phyloP scores from a whole-genome alignment of 1,140 invertebrate species.

The Saxidomus purpurata region DNA sequence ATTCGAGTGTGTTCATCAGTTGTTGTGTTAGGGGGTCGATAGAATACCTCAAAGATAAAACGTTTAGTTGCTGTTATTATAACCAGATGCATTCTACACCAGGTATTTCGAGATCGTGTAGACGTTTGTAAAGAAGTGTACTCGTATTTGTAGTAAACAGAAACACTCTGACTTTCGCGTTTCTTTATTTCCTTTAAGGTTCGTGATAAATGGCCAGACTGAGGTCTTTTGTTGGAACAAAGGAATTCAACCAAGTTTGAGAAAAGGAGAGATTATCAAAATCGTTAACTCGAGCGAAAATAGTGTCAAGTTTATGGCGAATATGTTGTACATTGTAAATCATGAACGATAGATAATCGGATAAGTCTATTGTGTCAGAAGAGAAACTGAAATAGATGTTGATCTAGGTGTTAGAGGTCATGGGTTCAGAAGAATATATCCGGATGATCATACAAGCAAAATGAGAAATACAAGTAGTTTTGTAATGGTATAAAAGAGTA shows the following conservation, averaged over 20 bases:
- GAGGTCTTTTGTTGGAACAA: not conserved
- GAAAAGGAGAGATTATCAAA: conserved; percentile 14
- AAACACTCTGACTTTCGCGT: not conserved
- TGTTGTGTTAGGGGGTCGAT: conserved; percentile 2
- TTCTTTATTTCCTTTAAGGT: not conserved
- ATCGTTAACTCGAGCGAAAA: no score
- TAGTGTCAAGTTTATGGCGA: no score
- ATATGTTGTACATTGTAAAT: no score
- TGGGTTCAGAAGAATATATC: no score
- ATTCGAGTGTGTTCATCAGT: not conserved
- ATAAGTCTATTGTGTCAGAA: no score
- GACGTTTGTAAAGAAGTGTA: not conserved
- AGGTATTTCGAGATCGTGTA: not conserved
- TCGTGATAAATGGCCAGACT: not conserved
- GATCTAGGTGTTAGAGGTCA: no score
- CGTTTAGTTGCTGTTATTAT: not conserved
- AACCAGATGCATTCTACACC: conserved; percentile 15
- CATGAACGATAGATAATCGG: no score
- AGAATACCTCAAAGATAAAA: not conserved
- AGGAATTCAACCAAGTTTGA: conserved; percentile 25
- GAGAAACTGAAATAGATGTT: no score
- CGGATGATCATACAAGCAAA: no score
- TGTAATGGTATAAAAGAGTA: no score
- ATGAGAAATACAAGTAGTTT: no score
- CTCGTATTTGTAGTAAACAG: not conserved